Evolutionary conservation across 1,140 invertebrate species (phyloP), one percentile per base, ranked within the genome.

Genomic region (Caerostris extrusa): DNA sequence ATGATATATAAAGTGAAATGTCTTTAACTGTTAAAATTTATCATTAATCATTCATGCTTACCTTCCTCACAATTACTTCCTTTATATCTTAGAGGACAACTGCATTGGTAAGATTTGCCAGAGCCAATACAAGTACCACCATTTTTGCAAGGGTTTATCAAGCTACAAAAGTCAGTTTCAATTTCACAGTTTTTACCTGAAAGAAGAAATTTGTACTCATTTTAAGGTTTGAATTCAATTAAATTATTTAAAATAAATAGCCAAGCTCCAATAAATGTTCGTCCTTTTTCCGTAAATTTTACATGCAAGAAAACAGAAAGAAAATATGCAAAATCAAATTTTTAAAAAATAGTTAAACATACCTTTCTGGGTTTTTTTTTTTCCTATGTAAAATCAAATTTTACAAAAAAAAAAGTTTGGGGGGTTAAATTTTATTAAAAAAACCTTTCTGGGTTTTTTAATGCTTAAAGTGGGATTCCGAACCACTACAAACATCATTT

Each of bases 131-230:
- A 99, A 1, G 96, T 97, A n/a, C 98, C 98, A 3, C 97, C 97
- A 95, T 98, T 98, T 95, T 97, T 96, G 95, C 98, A 99, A 0
- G 98, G 98, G 19, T 96, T 96, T 3, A 97, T 95, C 55, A 97
- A 96, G 92, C 97, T 97, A 95, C 98, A 97, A 67, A 97, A 95
- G 94, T 96, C 96, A 55, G 97, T 95, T 55, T 97, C 96, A 53
- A 96, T 96, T 95, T 98, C 98, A 96, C 98, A 98, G 95, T 97
- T 97, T 57, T 95, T 95, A 0, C 98, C 98, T 88, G 96, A 96
- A 95, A 83, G 55, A 6, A 85, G 53, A 60, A 34, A 34, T 34
- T 34, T 34, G 34, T 34, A 34, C 2, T 34, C 34, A 34, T 34
- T 34, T 34, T 34, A 34, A 34, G 57, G n/a, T 87, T 87, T 77